A percentile compares a stretch with the other conserved stretches of the same genome.
Evolutionary conservation across 2,797 vertebrate genomes (phyloP).

Genomic region (Esox masquinongy): DNA sequence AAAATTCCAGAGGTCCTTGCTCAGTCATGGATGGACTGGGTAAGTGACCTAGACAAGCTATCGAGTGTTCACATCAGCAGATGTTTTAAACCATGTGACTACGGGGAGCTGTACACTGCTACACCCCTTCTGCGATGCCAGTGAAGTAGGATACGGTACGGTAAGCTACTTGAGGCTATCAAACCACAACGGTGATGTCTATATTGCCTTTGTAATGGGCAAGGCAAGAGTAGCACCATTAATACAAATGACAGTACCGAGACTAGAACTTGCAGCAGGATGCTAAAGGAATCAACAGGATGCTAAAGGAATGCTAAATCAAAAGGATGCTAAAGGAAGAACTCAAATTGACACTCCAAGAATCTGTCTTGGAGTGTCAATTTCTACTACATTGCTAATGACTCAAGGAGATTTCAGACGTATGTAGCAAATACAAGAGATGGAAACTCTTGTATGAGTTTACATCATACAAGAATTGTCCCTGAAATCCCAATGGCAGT

Average conservation of each 20-base stretch:
- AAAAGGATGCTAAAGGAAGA: no score
- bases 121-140: slow-evolving; percentile 4
- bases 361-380: not conserved
- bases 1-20: not conserved
- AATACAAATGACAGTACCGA: slow-evolving; percentile 13
- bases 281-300: no score
- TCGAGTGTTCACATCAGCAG: not conserved
- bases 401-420: not conserved
- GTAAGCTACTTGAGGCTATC: slow-evolving; percentile 13
- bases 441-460: no score
- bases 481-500: slow-evolving; percentile 1
- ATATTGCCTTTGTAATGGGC: slow-evolving; percentile 10
- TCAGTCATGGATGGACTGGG: no score
- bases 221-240: not conserved
- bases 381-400: not conserved
- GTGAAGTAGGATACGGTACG: no score
- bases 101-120: not conserved
- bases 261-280: not conserved
- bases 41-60: no score
- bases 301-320: no score
- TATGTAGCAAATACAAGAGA: slow-evolving; percentile 17
- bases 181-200: slow-evolving; percentile 2
- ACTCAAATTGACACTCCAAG: not conserved
- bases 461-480: slow-evolving; percentile 8
- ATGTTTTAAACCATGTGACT: slow-evolving; percentile 1